Evolutionary conservation across 2,113 vertebrate species (phyloP).

Genomic region (Sander vitreus): DNA sequence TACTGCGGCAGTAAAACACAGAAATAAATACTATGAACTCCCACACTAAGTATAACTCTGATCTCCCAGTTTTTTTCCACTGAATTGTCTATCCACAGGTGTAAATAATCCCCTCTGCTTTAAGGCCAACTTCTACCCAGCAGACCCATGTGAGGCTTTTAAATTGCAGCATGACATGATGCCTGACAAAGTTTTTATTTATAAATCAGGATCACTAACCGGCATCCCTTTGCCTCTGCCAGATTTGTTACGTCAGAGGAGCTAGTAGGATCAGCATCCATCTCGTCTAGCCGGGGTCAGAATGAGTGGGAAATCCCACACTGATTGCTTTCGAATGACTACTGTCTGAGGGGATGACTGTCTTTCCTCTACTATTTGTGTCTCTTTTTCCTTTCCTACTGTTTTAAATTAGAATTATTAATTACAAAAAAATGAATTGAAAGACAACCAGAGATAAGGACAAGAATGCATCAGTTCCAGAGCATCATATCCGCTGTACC

Average conservation of each 20-base stretch:
- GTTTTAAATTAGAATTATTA: neutral
- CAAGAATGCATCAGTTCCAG: neutral
- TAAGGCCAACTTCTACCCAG: slow-evolving; percentile 26
- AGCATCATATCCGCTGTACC: slow-evolving; percentile 75
- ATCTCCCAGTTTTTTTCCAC: slow-evolving; percentile 5
- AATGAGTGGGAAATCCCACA: slow-evolving; percentile 71
- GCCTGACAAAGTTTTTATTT: slow-evolving; percentile 78
- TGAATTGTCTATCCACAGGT: slow-evolving; percentile 35
- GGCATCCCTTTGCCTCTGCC: slow-evolving; percentile 67
- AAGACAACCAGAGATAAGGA: neutral
- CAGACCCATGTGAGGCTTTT: slow-evolving; percentile 53
- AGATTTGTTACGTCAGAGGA: slow-evolving; percentile 83
- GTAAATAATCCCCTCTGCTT: slow-evolving; percentile 27
- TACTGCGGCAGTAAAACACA: neutral
- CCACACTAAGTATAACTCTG: neutral
- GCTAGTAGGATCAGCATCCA: slow-evolving; percentile 78
- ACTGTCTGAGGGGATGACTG: slow-evolving; percentile 5
- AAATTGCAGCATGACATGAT: slow-evolving; percentile 35
- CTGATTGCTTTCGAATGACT: slow-evolving; percentile 45
- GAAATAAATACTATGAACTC: neutral
- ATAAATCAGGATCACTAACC: slow-evolving; percentile 71
- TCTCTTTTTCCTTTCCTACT: neutral
- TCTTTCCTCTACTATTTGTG: neutral
- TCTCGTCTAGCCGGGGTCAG: slow-evolving; percentile 72
- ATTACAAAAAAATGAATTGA: neutral